phyloP scores from a whole-genome alignment of 2,888 invertebrate genomes.

The Chloroclysta siterata region DNA sequence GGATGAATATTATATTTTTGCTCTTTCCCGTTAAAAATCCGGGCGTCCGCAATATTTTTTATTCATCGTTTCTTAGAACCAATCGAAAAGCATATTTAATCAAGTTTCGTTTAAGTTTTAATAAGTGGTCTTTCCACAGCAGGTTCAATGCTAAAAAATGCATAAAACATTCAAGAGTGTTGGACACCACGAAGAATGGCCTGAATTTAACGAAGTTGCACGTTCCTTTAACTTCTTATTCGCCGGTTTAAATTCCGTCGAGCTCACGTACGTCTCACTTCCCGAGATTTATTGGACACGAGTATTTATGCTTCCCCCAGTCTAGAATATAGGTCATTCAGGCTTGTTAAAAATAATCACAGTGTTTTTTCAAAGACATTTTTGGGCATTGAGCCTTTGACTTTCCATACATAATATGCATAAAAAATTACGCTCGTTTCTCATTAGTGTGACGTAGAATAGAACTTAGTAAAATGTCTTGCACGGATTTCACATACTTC shows the following conservation, averaged over 20 bases:
- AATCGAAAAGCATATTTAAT: too few species aligned
- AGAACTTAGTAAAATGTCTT: too few species aligned
- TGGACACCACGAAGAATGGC: conserved; percentile 42
- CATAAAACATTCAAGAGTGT: conserved; percentile 27
- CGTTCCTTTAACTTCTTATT: conserved; percentile 64
- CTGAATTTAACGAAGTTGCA: conserved; percentile 62
- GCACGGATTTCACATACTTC: too few species aligned
- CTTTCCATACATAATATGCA: too few species aligned
- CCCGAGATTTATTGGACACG: conserved; percentile 64
- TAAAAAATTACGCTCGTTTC: too few species aligned
- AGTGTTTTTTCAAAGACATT: not conserved
- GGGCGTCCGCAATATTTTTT: too few species aligned
- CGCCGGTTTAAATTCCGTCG: conserved; percentile 63
- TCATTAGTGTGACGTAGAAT: too few species aligned
- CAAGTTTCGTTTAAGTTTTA: too few species aligned
- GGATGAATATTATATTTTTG: too few species aligned
- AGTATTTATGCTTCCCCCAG: conserved; percentile 50
- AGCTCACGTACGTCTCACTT: conserved; percentile 68
- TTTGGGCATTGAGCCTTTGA: not conserved
- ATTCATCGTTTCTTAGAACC: too few species aligned
- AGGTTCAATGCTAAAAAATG: conserved; percentile 1
- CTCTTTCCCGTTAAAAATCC: too few species aligned
- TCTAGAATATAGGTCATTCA: conserved; percentile 34
- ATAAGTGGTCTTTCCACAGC: too few species aligned
- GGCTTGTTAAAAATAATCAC: conserved; percentile 23